These are phyloP conservation scores for Taenaris catops DNA, from an alignment of 2,888 invertebrate species.

Conservation along the genomic window DNA sequence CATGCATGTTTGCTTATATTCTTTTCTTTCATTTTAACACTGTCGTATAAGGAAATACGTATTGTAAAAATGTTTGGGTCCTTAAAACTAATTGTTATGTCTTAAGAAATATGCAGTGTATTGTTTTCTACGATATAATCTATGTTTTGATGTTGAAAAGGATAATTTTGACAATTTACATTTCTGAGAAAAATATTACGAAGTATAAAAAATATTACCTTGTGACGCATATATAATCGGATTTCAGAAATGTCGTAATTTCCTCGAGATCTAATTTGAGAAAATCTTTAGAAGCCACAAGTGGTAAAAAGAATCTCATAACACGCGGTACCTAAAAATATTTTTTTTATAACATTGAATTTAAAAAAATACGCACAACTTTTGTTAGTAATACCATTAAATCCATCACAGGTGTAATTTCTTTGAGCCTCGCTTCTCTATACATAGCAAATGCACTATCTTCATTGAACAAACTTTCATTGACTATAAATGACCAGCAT, in stretches of 20 bases:
- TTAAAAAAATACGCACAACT: too few relatives aligned
- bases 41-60: too few relatives aligned
- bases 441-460: constrained; percentile 87
- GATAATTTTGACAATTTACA: neutral
- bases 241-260: constrained; percentile 82
- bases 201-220: constrained; percentile 78
- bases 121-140: too few relatives aligned
- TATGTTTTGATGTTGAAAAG: too few relatives aligned
- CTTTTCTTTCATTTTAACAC: too few relatives aligned
- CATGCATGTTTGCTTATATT: too few relatives aligned
- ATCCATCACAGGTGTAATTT: constrained; percentile 82
- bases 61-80: too few relatives aligned
- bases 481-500: constrained; percentile 87
- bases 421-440: constrained; percentile 77
- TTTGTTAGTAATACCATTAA: constrained; percentile 81
- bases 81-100: too few relatives aligned
- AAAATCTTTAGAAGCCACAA: constrained; percentile 88
- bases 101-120: too few relatives aligned
- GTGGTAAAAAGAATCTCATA: constrained; percentile 86
- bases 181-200: neutral
- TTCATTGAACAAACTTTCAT: constrained; percentile 84
- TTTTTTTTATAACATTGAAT: neutral
- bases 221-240: constrained; percentile 87
- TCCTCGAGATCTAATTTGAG: constrained; percentile 83
- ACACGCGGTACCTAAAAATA: constrained; percentile 81